These are phyloP conservation scores for Drymodes brunneopygia DNA, from an alignment of 2,113 vertebrate species.

Conservation along the genomic window DNA sequence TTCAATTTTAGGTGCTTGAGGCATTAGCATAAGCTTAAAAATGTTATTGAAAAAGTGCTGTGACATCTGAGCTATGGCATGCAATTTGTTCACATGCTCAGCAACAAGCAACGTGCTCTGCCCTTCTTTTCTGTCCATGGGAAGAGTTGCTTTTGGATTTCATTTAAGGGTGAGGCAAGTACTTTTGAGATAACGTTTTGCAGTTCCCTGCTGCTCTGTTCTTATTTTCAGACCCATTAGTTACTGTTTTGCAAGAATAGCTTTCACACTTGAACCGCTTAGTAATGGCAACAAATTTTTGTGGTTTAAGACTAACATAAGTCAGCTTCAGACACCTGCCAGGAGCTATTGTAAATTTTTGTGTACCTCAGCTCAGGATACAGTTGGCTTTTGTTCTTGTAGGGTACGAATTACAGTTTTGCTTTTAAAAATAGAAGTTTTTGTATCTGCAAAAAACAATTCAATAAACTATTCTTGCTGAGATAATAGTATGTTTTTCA, in stretches of 20 bases:
- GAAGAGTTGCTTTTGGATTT: slow-evolving; percentile 29
- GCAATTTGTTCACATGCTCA: neutral
- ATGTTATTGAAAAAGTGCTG: neutral
- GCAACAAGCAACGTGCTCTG: neutral
- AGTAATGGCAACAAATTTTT: neutral
- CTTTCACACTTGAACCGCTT: neutral
- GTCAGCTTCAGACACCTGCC: neutral
- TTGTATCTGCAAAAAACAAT: neutral
- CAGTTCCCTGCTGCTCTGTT: neutral
- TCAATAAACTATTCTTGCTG: neutral
- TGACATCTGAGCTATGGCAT: neutral
- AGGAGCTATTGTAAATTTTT: neutral
- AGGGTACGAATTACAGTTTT: neutral
- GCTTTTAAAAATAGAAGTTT: neutral
- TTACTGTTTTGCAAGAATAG: neutral
- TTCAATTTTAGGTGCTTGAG: slow-evolving; percentile 10
- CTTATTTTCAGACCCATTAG: neutral
- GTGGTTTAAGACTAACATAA: neutral
- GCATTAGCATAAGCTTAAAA: neutral
- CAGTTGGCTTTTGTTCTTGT: neutral
- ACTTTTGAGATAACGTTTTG: slow-evolving; percentile 18
- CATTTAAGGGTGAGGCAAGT: neutral
- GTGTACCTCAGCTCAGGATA: neutral
- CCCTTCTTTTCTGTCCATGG: neutral
- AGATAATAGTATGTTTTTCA: neutral